phyloP scores from a whole-genome alignment of 2,113 vertebrate genomes.

The Callorhinus ursinus region DNA sequence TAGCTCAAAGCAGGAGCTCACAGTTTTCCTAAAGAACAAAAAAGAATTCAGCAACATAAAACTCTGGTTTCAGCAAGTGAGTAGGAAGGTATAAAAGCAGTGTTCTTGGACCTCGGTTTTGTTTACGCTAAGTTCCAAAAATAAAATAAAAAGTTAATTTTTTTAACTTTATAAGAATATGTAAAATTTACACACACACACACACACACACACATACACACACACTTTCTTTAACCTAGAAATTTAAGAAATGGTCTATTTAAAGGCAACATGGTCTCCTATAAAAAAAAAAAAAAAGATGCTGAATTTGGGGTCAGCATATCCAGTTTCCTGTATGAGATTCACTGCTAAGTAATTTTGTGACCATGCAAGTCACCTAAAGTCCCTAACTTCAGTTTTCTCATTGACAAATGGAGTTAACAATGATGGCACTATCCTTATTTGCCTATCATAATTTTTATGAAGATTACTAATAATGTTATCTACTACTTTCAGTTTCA shows the following conservation, averaged over 20 bases:
- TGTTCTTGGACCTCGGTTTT: neutral
- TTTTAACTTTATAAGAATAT: conserved; percentile 29
- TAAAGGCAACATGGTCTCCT: neutral
- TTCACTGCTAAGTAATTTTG: neutral
- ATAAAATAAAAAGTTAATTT: neutral
- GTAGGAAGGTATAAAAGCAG: neutral
- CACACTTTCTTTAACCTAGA: neutral
- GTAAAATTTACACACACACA: neutral
- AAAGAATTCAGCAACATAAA: neutral
- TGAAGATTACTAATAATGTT: neutral
- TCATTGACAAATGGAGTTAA: neutral
- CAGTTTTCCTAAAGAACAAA: neutral
- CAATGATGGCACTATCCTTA: neutral
- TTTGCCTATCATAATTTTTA: neutral
- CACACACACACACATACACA: neutral
- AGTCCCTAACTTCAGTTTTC: neutral
- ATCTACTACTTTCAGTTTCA: neutral
- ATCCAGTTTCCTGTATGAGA: neutral
- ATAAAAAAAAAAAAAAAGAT: neutral
- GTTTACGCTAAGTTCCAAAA: conserved; percentile 18
- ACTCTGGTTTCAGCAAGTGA: neutral
- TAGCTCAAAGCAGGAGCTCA: neutral
- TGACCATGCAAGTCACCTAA: neutral
- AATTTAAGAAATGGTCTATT: neutral
- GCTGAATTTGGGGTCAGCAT: neutral